These are phyloP conservation scores for Acestrorhynchus altus DNA, from an alignment of 2,797 vertebrate genomes.

Conservation along the genomic window DNA sequence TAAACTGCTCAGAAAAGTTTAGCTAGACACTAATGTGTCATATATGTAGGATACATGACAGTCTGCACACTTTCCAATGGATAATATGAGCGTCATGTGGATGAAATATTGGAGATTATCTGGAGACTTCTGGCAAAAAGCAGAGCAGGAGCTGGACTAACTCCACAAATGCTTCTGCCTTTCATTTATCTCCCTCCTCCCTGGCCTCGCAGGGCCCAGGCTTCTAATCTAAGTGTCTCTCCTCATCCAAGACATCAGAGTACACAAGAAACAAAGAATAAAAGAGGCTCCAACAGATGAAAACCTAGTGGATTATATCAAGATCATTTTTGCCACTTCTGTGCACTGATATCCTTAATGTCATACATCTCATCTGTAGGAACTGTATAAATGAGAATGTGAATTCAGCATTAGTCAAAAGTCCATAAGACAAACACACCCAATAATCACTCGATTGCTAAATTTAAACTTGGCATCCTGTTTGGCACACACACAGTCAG, in stretches of 20 bases:
- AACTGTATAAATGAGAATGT: too few relatives aligned
- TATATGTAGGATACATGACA: neutral
- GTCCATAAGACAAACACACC: too few relatives aligned
- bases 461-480: too few relatives aligned
- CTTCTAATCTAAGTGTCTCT: slow-evolving; percentile 21
- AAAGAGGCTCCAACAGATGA: neutral
- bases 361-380: too few relatives aligned
- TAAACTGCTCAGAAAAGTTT: slow-evolving; percentile 12
- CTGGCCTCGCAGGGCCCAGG: slow-evolving; percentile 8
- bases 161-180: neutral
- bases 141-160: slow-evolving; percentile 38
- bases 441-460: too few relatives aligned
- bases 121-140: slow-evolving; percentile 34
- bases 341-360: too few relatives aligned
- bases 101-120: slow-evolving; percentile 36
- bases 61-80: slow-evolving; percentile 4
- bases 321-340: too few relatives aligned
- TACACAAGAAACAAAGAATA: neutral
- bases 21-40: slow-evolving; percentile 15
- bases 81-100: slow-evolving; percentile 27
- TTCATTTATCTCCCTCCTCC: slow-evolving; percentile 3
- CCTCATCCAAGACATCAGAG: slow-evolving; percentile 10
- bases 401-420: too few relatives aligned
- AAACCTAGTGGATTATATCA: too few relatives aligned
- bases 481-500: too few relatives aligned